Base-by-base conservation (phyloP, 2,888 invertebrate genomes). In the Mycalesis mineus region DNA sequence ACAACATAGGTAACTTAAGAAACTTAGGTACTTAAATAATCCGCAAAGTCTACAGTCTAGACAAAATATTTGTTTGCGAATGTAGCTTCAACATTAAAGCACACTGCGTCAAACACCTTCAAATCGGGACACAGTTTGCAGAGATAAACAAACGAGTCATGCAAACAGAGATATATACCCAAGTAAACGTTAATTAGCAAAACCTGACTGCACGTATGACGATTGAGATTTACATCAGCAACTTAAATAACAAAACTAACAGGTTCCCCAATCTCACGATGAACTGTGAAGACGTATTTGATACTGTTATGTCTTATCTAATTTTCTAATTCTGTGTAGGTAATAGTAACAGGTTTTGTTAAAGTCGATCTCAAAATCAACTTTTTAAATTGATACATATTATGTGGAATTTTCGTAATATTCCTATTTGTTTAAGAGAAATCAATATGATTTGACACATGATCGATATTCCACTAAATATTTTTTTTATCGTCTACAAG, bases 181-280 rank as follows among this genome's bases (percentile, higher is more conserved):
- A 56, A 60, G 62, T 60, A 64, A 71, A 69, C 69, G 70, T 77
- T 80, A 75, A 77, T 82, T 77, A 77, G 68, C 69, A 62, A 71
- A 75, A 72, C 72, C 69, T 75, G 75, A 73, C 71, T 71, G 64
- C 59, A 53, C 55, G 57, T 64, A 71, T 68, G 74, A 62, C 39
- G 55, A 44, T 56, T 54, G 44, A 62, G 58, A 64, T 64, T 57
- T 56, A 52, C 57, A 58, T 62, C 58, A 55, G 37, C 31, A 48
- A 56, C 42, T 57, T 58, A 53, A 55, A 51, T 57, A 60, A 29
- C 47, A 57, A 50, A 60, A 60, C 48, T 60, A 55, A 57, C 51
- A 57, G 57, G 55, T 39, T 55, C 41, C 52, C 52, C 52, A 57
- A 49, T 15, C 33, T 42, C 49, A 52, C 31, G 33, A 6, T 17